Evolutionary conservation across 2,113 vertebrate genomes (phyloP), one percentile per base, ranked within the genome.

Genomic region (Tinamus guttatus): DNA sequence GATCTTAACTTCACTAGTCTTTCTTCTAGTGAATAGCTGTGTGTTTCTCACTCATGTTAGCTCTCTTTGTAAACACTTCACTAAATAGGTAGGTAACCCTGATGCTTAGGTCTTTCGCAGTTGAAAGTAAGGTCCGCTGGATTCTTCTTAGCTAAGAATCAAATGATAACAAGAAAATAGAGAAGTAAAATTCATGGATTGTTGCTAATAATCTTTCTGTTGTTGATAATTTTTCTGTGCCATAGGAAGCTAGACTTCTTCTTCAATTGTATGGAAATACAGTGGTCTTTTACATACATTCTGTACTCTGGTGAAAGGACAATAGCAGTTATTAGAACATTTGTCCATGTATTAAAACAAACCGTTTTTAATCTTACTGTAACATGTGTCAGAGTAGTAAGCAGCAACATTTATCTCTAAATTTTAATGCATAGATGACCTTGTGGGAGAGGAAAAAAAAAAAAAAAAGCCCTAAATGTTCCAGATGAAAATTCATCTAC

Each of bases 401-500:
- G 93, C 71, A 80, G 34, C 32, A 58, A 30, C 41, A 51, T 94
- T 87, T 94, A 32, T 95, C 85, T 93, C 52, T 86, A 79, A 87
- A 83, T 83, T 94, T 92, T 94, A 94, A 81, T 95, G 81, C 69
- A 85, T 40, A 85, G 40, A 69, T 13, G n/a, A 82, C 80, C 32
- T 92, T 90, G 58, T 80, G 56, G 69, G 45, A 17, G 45, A 47
- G 18, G 11, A 40, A 40, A 40, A 40, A 40, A 40, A 47, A 47
- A 47, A 96, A 87, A 87, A 52, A 85, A 92, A 85, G 45, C 38
- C 27, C 54, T 30, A 56, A 56, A 73, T 76, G 32, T 90, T 96
- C 68, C 49, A 81, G 30, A 63, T 95, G 88, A 96, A 95, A 92
- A 77, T 92, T 25, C 79, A 32, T 93, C 93, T 85, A 90, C 90